Base-by-base conservation (phyloP, 2,888 invertebrate species). In the Ormyrus thymus region DNA sequence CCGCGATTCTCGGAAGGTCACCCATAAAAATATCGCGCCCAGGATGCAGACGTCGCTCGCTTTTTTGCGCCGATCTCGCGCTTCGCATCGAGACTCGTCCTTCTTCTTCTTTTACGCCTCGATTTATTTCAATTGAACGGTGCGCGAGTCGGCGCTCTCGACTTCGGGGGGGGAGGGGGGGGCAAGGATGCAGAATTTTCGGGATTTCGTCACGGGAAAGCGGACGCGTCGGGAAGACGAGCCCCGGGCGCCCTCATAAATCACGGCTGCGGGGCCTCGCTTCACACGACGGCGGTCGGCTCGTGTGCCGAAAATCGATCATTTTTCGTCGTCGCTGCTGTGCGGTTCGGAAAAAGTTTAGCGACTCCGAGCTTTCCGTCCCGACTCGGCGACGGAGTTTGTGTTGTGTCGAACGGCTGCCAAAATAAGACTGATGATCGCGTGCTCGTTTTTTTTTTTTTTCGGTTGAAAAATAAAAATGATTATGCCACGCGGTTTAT, bases 1-100 rank as follows among this genome's bases (percentile, higher is more conserved):
- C 80, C 83, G 80, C 82, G 81, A 81, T 86, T 86, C 86, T 86
- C 82, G 84, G 86, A 86, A 86, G 86, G 86, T 84, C 84, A 84
- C 84, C 29, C 86, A 83, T 86, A 86, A 86, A 86, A 86, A 86
- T 86, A 86, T 86, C 85, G 78, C 77, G 43, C 56, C 81, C 83
- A 85, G 85, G 86, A 86, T 85, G 84, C 82, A 81, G 75, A 83
- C 81, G 51, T 6, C 50, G 15, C 64, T 43, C 46, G 46, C 56
- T 29, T 50, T 7, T 11, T 55, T 15, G 11, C 51, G 53, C 45
- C 46, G 6, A 8, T 5, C 61, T 61, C 68, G 15, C 56, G 15
- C n/a, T 56, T 10, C 29, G 4, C 29, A 29, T 29, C 4, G 29
- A 29, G 0, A 29, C 4, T 29, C 29, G 29, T 4, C 46, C 4